Conservation (phyloP, 2,888 invertebrate species). For the Eupithecia dodoneata region DNA sequence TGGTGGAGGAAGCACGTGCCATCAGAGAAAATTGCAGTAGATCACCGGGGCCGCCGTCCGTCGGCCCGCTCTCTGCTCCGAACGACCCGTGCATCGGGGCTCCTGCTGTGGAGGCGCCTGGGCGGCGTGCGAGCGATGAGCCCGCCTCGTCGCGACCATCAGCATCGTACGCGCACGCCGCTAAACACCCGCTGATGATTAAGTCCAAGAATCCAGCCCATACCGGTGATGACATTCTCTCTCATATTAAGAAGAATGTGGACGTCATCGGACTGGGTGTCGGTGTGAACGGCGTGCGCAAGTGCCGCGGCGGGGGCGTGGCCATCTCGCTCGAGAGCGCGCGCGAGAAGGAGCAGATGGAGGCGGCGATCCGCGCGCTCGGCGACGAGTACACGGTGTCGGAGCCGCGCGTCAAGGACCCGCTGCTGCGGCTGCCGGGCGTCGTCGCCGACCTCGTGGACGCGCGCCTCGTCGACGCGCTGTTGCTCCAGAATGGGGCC, state of each 20-base stretch:
- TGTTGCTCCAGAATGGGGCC: neutral
- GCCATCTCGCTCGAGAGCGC: neutral
- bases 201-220: too few species aligned
- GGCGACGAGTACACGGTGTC: neutral
- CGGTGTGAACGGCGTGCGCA: too few species aligned
- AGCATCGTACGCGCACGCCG: neutral
- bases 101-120: too few species aligned
- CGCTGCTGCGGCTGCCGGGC: neutral
- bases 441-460: neutral
- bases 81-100: too few species aligned
- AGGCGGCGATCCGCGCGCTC: neutral
- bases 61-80: too few species aligned
- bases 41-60: too few species aligned
- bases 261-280: too few species aligned
- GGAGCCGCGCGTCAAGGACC: neutral
- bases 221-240: too few species aligned
- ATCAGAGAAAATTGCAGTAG: too few species aligned
- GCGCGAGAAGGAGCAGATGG: neutral
- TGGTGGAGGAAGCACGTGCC: too few species aligned
- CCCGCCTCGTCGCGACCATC: neutral
- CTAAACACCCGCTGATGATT: neutral
- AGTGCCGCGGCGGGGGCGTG: neutral
- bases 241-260: too few species aligned
- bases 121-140: neutral
- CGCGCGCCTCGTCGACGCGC: slow-evolving; percentile 4